Evolutionary conservation across 2,113 vertebrate genomes (phyloP).

Genomic region (Dryoscopus gambensis): DNA sequence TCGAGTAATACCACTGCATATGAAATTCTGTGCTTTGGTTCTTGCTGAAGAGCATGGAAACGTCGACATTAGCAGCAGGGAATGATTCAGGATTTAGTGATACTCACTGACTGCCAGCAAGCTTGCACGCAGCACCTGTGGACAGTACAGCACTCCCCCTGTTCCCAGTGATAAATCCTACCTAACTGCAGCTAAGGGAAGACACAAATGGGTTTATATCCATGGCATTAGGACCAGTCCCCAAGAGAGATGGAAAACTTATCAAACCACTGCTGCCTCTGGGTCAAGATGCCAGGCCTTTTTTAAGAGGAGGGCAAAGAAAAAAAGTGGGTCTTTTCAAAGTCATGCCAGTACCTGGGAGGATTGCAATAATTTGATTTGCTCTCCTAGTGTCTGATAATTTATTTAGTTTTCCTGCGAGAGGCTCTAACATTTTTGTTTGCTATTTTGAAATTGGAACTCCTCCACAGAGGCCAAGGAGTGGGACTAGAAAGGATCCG

Average conservation of each 20-base stretch:
- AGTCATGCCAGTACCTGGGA: slow-evolving; percentile 39
- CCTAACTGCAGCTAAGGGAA: background rate
- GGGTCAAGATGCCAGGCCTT: background rate
- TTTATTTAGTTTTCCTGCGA: slow-evolving; percentile 71
- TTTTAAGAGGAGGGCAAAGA: background rate
- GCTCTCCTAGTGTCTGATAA: slow-evolving; percentile 50
- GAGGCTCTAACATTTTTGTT: slow-evolving; percentile 64
- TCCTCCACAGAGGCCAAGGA: slow-evolving; percentile 41
- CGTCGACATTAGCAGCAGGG: background rate
- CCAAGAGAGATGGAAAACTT: background rate
- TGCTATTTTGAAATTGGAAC: slow-evolving; percentile 66
- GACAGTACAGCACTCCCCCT: background rate
- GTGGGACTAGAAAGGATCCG: slow-evolving; percentile 10
- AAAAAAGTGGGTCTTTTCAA: slow-evolving; percentile 1
- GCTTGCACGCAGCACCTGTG: background rate
- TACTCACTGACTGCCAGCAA: background rate
- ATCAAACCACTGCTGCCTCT: background rate
- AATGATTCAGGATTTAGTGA: background rate
- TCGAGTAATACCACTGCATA: background rate
- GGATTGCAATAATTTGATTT: slow-evolving; percentile 58
- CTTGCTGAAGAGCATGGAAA: background rate
- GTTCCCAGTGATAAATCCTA: background rate
- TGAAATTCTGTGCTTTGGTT: background rate
- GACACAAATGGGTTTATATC: background rate
- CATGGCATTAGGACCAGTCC: background rate